Evolutionary conservation across 2,113 vertebrate species (phyloP), one percentile per base, ranked within the genome.

Genomic region (Lipophrys pholis): DNA sequence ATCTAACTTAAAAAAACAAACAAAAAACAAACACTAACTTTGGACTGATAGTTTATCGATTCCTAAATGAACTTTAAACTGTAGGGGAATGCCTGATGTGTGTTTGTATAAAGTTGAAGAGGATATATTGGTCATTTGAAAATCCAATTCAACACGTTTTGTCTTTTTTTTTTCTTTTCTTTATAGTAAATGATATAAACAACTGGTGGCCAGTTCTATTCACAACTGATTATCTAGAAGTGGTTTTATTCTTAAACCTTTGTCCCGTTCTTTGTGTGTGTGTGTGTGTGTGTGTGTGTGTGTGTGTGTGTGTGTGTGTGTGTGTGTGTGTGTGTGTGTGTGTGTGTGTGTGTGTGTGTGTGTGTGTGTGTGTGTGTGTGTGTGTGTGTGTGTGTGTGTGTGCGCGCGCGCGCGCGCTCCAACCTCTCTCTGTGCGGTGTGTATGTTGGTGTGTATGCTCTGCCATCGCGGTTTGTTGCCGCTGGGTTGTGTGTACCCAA

Each of bases 401-500:
- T 30, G 21, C 4, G 21, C 4, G 21, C 4, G 21, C 4, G 21
- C 4, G 21, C 4, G 21, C 64, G 48, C 38, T 39, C 30, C 21
- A 14, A 36, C 53, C 46, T 21, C 52, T 69, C 51, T 85, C 56
- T 5, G 0, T 30, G 21, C 73, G 43, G 61, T 63, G 72, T 70
- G 77, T 68, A 53, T 57, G 54, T 70, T 64, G 84, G 73, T 85
- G 82, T 91, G 84, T 88, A 74, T 81, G 80, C 70, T 61, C 78
- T 69, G 78, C 80, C 78, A 80, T 62, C 38, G 66, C 52, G 66
- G 84, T 85, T 91, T 91, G 88, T 85, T 81, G 82, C 88, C 55
- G 68, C 71, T 63, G 87, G 87, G 75, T 80, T 87, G 78, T 88
- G 81, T 89, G 82, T 85, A 80, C 84, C 87, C 83, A 85, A 77